Evolutionary conservation across 1,140 invertebrate genomes (phyloP), one percentile per base, ranked within the genome.

Genomic region (Teleopsis dalmanni): DNA sequence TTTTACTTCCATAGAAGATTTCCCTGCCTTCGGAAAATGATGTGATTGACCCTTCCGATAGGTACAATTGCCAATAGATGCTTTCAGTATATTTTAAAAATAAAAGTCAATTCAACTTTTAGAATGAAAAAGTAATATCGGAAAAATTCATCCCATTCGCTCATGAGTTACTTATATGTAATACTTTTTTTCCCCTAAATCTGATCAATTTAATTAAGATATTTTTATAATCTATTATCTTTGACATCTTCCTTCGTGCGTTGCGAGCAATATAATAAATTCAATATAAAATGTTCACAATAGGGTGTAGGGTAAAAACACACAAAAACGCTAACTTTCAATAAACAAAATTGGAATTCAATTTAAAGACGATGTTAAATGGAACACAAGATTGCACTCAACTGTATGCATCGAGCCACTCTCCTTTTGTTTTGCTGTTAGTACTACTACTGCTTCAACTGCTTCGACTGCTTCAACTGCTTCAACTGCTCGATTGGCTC

Each of bases 311-410:
- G 4, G n/a, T 4, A 11, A 19, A 18, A 8, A 13, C 6, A 16
- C 31, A 10, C 41, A 19, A 18, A 14, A 43, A 43, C 18, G 48
- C 37, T 31, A 44, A 50, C 41, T 48, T 52, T 44, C 51, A 53
- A 53, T 53, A 53, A 53, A 49, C 41, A 43, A 53, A 53, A 49
- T 53, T 49, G 51, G 38, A 49, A 49, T 46, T 48, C 47, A 42
- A 48, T 53, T 53, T 49, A 42, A 27, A 46, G 45, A 41, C 44
- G 43, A 43, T 43, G 45, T 50, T 54, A 54, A 54, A 54, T 54
- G 47, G 52, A 50, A 54, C 52, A 54, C 34, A 54, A 54, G 44
- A 54, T 54, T 47, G 52, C 52, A 54, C 52, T 50, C 48, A 49
- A 51, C 27, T 31, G 26, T 22, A 48, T 25, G 22, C 37, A 33